Evolutionary conservation across 1,140 invertebrate species (phyloP), one percentile per base, ranked within the genome.

Genomic region (Thalassaphorura encarpata): DNA sequence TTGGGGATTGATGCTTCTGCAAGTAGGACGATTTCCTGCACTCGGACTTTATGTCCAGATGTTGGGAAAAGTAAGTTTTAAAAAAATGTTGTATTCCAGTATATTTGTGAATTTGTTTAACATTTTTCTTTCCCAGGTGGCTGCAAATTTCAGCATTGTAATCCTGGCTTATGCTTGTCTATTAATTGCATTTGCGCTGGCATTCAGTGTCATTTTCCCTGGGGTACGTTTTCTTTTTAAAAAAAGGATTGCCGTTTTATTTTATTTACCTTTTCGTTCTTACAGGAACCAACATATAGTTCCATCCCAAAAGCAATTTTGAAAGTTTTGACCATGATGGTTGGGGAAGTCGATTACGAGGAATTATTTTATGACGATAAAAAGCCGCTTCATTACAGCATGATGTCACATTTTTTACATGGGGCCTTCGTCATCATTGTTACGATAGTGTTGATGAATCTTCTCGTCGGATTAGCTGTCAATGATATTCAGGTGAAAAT

Each of bases 1-100:
- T 15, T 88, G 85, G 85, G 66, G 87, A 16, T 83, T 89, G 66
- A 69, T 89, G 4, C 85, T 89, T 80, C 82, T 88, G 74, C 78
- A 88, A 26, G 82, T 89, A 11, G 86, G 85, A 13, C 74, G 86
- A 50, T 88, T 89, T 71, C 87, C 87, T 42, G 83, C 84, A 62
- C 87, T 89, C 67, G 87, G 87, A 0, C 72, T 89, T 2, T 89
- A 88, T 62, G 81, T 89, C 3, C 85, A 89, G 70, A 88, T 88
- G 85, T 86, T 88, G 65, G 84, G 83, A 6, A 86, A 72, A 31
- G 63, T 65, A 58, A 23, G 36, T 23, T 11, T 15, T 36, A 18
- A 21, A 0, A 13, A 23, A 40, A 33, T 47, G 23, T 2, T 55
- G 0, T 39, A 45, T 29, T 39, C 43, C 24, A 16, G 5, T 15